phyloP scores from a whole-genome alignment of 1,140 invertebrate genomes.

The Hylyphantes graminicola region DNA sequence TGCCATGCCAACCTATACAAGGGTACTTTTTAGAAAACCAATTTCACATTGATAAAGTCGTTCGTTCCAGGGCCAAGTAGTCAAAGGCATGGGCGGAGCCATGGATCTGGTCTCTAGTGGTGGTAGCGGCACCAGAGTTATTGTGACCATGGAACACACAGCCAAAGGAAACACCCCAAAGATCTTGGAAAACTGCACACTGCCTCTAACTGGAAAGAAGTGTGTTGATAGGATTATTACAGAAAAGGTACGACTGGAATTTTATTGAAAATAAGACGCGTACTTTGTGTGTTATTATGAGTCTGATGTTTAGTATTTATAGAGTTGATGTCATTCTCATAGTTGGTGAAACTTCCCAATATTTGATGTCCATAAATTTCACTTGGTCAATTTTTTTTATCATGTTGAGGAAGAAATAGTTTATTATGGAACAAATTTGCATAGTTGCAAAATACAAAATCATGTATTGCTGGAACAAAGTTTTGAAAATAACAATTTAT shows the following conservation, averaged over 20 bases:
- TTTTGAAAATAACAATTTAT: no score
- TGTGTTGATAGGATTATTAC: conserved; percentile 98
- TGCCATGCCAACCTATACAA: conserved; percentile 98
- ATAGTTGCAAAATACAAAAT: no score
- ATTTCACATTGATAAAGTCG: no score
- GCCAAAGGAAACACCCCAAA: conserved; percentile 92
- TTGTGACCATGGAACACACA: conserved; percentile 98
- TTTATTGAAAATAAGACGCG: background rate
- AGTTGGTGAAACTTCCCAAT: no score
- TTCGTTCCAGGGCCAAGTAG: conserved; percentile 85
- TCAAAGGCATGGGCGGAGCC: conserved; percentile 99
- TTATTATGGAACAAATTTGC: no score
- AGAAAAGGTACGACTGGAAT: conserved; percentile 78
- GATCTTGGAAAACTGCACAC: conserved; percentile 88
- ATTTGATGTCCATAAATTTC: no score
- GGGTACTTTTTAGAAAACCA: conserved; percentile 68
- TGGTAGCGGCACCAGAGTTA: conserved; percentile 83
- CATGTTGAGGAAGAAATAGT: no score
- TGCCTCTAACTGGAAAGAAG: conserved; percentile 94
- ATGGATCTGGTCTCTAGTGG: conserved; percentile 95
- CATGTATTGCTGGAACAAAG: no score
- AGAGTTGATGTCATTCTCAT: no score
- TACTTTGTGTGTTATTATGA: no score
- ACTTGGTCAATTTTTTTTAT: background rate
- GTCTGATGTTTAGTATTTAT: no score